Conservation (phyloP, 2,888 invertebrate species). For the Bombylius discolor region DNA sequence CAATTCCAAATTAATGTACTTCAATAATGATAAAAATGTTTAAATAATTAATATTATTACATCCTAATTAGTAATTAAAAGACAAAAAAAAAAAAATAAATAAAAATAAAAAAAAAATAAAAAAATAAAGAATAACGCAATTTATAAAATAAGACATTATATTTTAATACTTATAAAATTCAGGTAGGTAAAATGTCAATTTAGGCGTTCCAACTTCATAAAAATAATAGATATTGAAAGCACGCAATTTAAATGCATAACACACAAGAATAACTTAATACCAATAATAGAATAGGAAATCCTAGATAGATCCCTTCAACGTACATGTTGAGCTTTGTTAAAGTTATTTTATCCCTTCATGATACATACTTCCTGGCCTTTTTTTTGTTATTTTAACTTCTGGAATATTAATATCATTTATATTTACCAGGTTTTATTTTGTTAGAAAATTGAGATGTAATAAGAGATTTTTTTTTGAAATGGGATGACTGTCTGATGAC, state of each 20-base stretch:
- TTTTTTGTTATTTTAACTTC: background rate
- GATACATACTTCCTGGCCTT: conserved; percentile 4
- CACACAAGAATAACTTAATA: conserved; percentile 37
- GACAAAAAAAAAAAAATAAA: too few relatives aligned
- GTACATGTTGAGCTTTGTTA: conserved; percentile 13
- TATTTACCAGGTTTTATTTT: background rate
- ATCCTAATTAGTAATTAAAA: too few relatives aligned
- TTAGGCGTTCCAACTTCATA: background rate
- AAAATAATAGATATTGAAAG: conserved; percentile 26
- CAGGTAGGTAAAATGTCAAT: too few relatives aligned
- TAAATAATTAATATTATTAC: too few relatives aligned
- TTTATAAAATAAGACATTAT: too few relatives aligned
- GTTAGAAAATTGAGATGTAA: background rate
- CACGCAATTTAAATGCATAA: conserved; percentile 40
- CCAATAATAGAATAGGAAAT: conserved; percentile 40
- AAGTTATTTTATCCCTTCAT: conserved; percentile 14
- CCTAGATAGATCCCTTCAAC: conserved; percentile 34
- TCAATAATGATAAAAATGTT: too few relatives aligned
- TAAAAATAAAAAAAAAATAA: too few relatives aligned
- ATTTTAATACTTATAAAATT: too few relatives aligned
- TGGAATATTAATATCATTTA: conserved; percentile 13
- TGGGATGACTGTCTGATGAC: conserved; percentile 11
- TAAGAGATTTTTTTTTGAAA: background rate
- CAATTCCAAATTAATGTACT: too few relatives aligned
- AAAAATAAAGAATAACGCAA: too few relatives aligned